A percentile compares a stretch with the other conserved stretches of the same genome.
Evolutionary conservation across 2,797 vertebrate species (phyloP).

Genomic region (Clarias platycephalus): DNA sequence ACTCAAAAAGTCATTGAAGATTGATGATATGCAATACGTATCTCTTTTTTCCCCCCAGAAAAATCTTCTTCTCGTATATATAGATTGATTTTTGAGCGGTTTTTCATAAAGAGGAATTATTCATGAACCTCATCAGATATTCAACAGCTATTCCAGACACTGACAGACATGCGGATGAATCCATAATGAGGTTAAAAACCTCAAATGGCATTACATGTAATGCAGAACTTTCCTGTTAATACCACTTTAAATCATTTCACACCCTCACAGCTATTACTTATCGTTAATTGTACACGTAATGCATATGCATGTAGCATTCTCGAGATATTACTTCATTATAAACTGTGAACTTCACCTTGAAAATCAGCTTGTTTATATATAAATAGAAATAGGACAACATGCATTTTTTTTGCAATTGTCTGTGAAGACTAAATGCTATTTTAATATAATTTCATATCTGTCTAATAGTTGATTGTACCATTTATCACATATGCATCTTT

Average conservation of each 20-base stretch:
- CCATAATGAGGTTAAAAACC: constrained; percentile 21
- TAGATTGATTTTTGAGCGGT: constrained; percentile 18
- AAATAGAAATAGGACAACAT: background rate
- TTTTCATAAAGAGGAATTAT: constrained; percentile 25
- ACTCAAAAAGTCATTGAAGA: constrained; percentile 11
- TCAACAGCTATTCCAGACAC: constrained; percentile 19
- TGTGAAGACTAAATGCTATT: background rate
- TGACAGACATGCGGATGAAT: constrained; percentile 20
- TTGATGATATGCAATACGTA: constrained; percentile 21
- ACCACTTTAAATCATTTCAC: constrained; percentile 28
- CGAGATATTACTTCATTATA: background rate
- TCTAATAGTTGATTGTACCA: background rate
- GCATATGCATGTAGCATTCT: background rate
- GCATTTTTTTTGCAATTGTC: background rate
- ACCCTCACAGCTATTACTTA: background rate
- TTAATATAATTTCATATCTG: background rate
- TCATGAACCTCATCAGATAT: constrained; percentile 28
- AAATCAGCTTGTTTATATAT: background rate
- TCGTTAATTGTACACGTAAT: constrained; percentile 7
- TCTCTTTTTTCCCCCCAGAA: background rate
- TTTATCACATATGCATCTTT: background rate
- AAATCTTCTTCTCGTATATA: constrained; percentile 4
- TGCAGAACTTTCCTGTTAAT: constrained; percentile 25
- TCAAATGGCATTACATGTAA: constrained; percentile 13
- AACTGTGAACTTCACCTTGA: background rate